A percentile compares a stretch with the other conserved stretches of the same genome.
Conservation (phyloP, 1,140 invertebrate genomes). For the Agrilus planipennis region DNA sequence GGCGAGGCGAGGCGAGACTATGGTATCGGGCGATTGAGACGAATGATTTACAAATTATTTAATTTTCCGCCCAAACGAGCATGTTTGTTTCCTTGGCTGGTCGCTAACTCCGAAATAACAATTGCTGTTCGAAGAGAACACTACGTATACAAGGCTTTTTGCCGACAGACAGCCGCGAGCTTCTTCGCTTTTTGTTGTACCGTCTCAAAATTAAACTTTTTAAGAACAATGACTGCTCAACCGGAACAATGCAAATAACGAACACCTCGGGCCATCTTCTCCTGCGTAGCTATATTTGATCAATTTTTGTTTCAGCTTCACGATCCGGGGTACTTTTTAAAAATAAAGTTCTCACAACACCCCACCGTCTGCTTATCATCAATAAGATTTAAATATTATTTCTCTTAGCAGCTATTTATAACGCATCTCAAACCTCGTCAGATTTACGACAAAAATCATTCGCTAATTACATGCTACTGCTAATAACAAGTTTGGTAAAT, state of each 20-base stretch:
- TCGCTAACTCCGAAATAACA: constrained; percentile 22
- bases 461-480: no score
- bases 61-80: constrained; percentile 29
- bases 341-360: no score
- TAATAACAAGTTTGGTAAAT: no score
- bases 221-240: not conserved
- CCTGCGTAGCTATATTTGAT: no score
- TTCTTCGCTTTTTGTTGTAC: constrained; percentile 1
- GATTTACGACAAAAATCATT: no score
- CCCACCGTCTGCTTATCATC: no score
- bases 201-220: not conserved
- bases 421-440: no score
- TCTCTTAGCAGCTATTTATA: no score
- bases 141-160: not conserved
- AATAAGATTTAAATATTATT: no score
- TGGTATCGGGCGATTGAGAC: constrained; percentile 15
- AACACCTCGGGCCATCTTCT: not conserved
- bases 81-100: constrained; percentile 28
- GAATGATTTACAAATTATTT: constrained; percentile 30
- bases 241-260: constrained; percentile 2
- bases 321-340: no score
- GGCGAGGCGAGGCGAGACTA: no score
- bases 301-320: no score
- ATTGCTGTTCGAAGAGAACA: constrained; percentile 14
- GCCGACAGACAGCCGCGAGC: not conserved